Evolutionary conservation across 2,113 vertebrate genomes (phyloP).

Genomic region (Nestor notabilis): DNA sequence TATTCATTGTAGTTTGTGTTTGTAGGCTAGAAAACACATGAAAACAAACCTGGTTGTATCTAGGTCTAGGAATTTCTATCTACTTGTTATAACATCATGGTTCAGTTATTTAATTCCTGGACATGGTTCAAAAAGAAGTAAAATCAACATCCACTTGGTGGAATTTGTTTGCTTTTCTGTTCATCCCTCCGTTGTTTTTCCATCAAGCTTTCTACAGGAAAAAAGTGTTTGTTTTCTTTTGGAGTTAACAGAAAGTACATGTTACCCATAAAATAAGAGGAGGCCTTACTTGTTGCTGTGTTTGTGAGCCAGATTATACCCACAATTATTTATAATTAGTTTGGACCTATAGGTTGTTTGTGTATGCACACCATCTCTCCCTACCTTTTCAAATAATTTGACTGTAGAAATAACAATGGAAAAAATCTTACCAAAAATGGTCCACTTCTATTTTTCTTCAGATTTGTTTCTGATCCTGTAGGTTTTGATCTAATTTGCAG

Average conservation of each 20-base stretch:
- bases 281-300: background rate
- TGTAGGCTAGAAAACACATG: background rate
- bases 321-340: background rate
- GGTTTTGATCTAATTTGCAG: background rate
- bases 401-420: background rate
- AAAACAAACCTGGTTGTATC: background rate
- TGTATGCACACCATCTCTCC: background rate
- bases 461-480: background rate
- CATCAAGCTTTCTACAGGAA: constrained; percentile 7
- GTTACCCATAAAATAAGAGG: background rate
- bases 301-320: background rate
- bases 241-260: background rate
- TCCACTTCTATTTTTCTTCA: background rate
- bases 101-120: constrained; percentile 22
- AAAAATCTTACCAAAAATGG: background rate
- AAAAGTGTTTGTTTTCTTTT: background rate
- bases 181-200: constrained; percentile 14
- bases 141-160: constrained; percentile 15
- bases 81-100: background rate
- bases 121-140: background rate
- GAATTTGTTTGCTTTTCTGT: constrained; percentile 49
- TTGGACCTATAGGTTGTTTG: accelerated
- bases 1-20: background rate
- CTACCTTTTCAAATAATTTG: background rate
- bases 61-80: background rate